Conservation (phyloP, 2,113 vertebrate genomes). For the Anarrhichthys ocellatus region DNA sequence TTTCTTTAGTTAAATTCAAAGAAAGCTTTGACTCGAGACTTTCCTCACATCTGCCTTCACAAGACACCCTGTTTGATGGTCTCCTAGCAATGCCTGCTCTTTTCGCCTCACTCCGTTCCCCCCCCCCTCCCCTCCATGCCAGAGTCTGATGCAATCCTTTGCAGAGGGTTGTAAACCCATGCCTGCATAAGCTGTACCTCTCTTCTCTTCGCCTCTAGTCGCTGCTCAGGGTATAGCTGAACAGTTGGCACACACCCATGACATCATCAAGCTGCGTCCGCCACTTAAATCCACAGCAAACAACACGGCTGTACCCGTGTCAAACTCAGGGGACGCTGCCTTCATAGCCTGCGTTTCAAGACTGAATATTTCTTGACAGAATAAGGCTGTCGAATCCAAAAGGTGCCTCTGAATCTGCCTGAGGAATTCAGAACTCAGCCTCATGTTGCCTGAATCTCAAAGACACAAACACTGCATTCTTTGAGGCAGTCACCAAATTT, state of each 20-base stretch:
- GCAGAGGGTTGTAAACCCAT: constrained; percentile 81
- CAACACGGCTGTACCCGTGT: constrained; percentile 26
- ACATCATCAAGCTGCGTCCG: constrained; percentile 73
- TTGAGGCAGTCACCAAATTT: neutral
- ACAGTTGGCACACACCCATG: constrained; percentile 59
- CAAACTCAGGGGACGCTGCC: constrained; percentile 11
- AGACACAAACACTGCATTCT: constrained; percentile 6
- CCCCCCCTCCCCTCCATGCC: constrained; percentile 65
- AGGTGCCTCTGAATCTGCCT: neutral
- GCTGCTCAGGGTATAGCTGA: constrained; percentile 51
- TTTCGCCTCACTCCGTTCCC: constrained; percentile 61
- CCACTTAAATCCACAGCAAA: constrained; percentile 47
- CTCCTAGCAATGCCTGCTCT: constrained; percentile 74
- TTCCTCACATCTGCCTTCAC: constrained; percentile 55
- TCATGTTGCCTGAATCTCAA: constrained; percentile 2
- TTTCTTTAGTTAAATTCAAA: constrained; percentile 35
- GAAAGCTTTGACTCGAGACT: constrained; percentile 38
- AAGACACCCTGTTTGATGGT: constrained; percentile 71
- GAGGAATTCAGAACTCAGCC: neutral
- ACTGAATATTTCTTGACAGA: constrained; percentile 9
- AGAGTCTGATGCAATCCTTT: constrained; percentile 84
- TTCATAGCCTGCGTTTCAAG: neutral
- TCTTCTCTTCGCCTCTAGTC: constrained; percentile 48
- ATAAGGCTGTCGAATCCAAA: neutral
- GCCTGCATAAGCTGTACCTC: constrained; percentile 70